Evolutionary conservation across 2,888 invertebrate genomes (phyloP).

Genomic region (Podotricha telesiphe): DNA sequence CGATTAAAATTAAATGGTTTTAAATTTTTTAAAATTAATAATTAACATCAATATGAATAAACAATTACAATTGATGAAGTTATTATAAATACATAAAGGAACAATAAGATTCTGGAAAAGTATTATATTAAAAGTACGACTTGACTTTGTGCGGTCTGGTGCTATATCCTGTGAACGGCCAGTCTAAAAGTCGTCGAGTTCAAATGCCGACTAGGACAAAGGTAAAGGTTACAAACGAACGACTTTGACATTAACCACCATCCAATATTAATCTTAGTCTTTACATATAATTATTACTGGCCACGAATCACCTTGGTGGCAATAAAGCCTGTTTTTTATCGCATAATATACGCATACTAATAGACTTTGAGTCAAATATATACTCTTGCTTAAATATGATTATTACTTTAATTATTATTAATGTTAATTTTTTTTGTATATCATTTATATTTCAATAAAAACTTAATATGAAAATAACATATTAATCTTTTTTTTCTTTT

Average conservation of each 20-base stretch:
- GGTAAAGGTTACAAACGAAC: slow-evolving; percentile 38
- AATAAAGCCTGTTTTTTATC: slow-evolving; percentile 14
- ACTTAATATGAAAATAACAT: slow-evolving; percentile 30
- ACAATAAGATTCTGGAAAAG: neutral
- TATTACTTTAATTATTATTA: slow-evolving; percentile 29
- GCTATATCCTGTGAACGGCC: slow-evolving; percentile 18
- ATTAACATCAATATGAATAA: neutral
- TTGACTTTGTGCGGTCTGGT: neutral
- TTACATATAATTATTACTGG: slow-evolving; percentile 26
- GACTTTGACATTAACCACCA: slow-evolving; percentile 39
- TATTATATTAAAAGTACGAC: neutral
- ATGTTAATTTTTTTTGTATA: slow-evolving; percentile 27
- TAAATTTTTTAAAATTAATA: neutral
- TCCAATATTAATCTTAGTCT: slow-evolving; percentile 34
- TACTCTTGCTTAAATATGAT: slow-evolving; percentile 18
- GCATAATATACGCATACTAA: slow-evolving; percentile 29
- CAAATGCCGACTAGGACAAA: slow-evolving; percentile 34
- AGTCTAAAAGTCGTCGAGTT: slow-evolving; percentile 33
- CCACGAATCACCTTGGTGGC: slow-evolving; percentile 22
- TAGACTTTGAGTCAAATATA: slow-evolving; percentile 18
- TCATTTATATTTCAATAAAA: slow-evolving; percentile 33
- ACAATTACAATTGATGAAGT: neutral
- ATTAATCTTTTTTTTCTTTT: slow-evolving; percentile 37
- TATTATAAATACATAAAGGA: neutral
- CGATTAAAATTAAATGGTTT: neutral